Base-by-base conservation (phyloP, 2,797 vertebrate species). In the Mycteria americana region DNA sequence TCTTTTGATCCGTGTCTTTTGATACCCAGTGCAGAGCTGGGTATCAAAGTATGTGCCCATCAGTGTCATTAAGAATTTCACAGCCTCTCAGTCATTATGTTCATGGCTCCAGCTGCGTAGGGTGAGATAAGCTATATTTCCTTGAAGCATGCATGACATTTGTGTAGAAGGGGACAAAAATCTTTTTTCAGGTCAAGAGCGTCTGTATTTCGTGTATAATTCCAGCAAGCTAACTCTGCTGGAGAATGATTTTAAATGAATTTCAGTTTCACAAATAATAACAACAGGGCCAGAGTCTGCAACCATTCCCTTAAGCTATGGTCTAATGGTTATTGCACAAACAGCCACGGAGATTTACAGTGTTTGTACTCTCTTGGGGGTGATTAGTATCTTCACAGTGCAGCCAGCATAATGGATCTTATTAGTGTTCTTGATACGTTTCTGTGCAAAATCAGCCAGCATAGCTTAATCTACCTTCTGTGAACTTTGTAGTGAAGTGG, bases 261-360 rank as follows among this genome's bases (percentile, higher is more conserved):
- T 87, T 87, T 88, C 35, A 62, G 27, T 79, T 92, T 93, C 41
- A 50, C 57, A 60, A 88, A 84, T 73, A 91, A 64, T 45, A 85
- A 54, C 37, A 65, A 46, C 45, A 37, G 43, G 30, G 28, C 70
- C n/a, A 46, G 72, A 77, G 57, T 43, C 68, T 93, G 72, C 45
- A 82, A n/a, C 50, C 11, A 2, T 91, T 93, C 79, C 39, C 63
- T 91, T 76, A 78, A 88, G 79, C 83, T n/a, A 8, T 62, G 46
- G 62, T 78, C 80, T 93, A 75, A 91, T 79, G 78, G 70, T 73
- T 67, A 37, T 67, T 86, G 54, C 60, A 57, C 39, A 87, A 89
- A 82, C 25, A 92, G 41, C 60, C 89, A 41, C 35, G 59, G 59
- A 89, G 85, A 94, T 88, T 93, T 94, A 94, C 69, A 62, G 12